Evolutionary conservation across 2,797 vertebrate genomes (phyloP).

Genomic region (Caiman crocodilus): DNA sequence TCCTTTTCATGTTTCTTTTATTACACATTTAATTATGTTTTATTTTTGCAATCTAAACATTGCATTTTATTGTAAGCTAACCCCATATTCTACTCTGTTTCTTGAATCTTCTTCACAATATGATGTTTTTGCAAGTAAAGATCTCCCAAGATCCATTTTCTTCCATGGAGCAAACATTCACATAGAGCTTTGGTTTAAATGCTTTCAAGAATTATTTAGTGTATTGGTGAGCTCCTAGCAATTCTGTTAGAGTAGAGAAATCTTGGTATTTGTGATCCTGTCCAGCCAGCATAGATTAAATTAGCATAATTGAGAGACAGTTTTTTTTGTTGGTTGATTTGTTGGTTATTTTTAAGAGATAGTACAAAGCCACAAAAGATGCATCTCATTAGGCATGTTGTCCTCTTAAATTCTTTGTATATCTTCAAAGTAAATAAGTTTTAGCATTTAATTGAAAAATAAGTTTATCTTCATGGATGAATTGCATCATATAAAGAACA

Average conservation of each 20-base stretch:
- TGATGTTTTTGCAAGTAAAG: neutral
- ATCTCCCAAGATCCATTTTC: neutral
- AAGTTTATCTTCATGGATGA: neutral
- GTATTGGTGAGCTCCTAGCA: neutral
- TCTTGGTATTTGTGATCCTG: neutral
- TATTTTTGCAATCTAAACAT: neutral
- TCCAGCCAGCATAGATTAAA: neutral
- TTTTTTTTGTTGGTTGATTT: neutral
- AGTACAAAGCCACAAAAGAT: neutral
- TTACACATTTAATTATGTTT: neutral
- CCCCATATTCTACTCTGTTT: neutral
- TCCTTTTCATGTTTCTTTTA: neutral
- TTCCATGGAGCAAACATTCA: neutral
- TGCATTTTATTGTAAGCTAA: neutral
- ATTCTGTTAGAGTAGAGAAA: neutral
- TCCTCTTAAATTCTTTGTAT: neutral
- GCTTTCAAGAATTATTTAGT: neutral
- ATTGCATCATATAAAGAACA: neutral
- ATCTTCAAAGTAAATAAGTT: neutral
- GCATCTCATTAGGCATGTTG: neutral
- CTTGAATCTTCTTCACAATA: conserved; percentile 16
- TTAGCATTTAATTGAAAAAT: neutral
- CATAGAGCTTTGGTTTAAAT: neutral
- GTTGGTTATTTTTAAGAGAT: conserved; percentile 11
- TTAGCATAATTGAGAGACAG: neutral